A percentile compares a stretch with the other conserved stretches of the same genome.
Conservation (phyloP, 2,797 vertebrate genomes). For the Mormyrops attenuatus region DNA sequence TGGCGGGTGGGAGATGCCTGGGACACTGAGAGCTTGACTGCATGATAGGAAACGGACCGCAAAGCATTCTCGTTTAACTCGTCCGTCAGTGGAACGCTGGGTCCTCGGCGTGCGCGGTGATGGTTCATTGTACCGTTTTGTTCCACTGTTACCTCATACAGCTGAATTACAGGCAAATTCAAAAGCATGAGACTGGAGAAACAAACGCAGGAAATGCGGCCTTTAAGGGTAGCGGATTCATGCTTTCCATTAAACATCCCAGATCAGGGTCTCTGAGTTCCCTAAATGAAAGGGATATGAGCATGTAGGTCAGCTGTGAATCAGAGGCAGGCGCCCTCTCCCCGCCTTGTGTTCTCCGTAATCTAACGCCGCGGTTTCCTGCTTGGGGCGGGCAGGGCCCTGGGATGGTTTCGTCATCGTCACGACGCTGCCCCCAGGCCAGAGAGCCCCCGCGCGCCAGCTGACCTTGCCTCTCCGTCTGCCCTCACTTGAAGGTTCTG, state of each 20-base stretch:
- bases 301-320: background rate
- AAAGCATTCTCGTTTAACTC: background rate
- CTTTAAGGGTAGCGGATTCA: background rate
- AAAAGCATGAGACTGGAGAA: background rate
- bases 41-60: conserved; percentile 9
- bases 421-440: conserved; percentile 17
- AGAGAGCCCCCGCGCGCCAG: conserved; percentile 20
- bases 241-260: background rate
- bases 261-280: background rate
- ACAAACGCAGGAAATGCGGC: background rate
- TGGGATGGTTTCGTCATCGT: conserved; percentile 23
- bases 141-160: background rate
- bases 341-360: background rate
- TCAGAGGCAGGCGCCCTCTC: background rate
- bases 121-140: background rate
- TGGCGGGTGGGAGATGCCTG: background rate
- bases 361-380: background rate
- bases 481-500: conserved; percentile 26
- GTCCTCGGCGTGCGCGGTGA: background rate
- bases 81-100: background rate
- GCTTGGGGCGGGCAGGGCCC: conserved; percentile 19
- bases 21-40: background rate
- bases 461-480: conserved; percentile 37
- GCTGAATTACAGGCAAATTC: background rate
- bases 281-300: background rate